Evolutionary conservation across 2,113 vertebrate species (phyloP).

Genomic region (Australoheros scitulus): DNA sequence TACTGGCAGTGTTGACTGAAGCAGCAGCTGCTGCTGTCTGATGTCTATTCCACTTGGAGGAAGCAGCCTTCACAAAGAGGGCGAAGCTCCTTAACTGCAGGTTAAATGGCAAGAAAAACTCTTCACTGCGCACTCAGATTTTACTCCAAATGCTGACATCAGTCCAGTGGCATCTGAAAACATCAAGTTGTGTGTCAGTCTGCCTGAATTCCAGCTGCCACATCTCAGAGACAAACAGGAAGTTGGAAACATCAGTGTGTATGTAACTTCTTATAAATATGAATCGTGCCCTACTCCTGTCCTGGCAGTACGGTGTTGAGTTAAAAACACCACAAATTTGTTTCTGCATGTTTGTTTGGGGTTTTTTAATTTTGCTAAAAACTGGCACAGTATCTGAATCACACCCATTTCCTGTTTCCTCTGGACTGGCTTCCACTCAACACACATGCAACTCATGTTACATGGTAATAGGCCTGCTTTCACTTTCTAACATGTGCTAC

Average conservation of each 20-base stretch:
- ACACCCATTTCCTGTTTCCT: conserved; percentile 52
- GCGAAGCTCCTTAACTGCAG: neutral
- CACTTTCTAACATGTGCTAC: conserved; percentile 34
- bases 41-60: neutral
- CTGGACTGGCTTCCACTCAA: neutral
- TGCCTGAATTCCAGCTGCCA: neutral
- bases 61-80: neutral
- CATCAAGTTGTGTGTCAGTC: neutral
- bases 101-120: neutral
- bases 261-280: conserved; percentile 3
- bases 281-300: neutral
- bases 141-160: neutral
- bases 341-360: neutral
- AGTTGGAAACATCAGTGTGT: neutral
- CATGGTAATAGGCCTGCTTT: conserved; percentile 17
- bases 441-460: neutral
- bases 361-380: neutral
- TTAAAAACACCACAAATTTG: neutral
- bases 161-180: neutral
- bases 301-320: neutral
- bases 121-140: neutral
- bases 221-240: conserved; percentile 5
- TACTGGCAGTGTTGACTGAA: neutral
- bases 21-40: neutral
- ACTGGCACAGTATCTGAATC: neutral